Percentiles rank a stretch among this genome's conserved stretches.
Evolutionary conservation across 1,140 invertebrate genomes (phyloP).

Genomic region (Metaphire vulgaris): DNA sequence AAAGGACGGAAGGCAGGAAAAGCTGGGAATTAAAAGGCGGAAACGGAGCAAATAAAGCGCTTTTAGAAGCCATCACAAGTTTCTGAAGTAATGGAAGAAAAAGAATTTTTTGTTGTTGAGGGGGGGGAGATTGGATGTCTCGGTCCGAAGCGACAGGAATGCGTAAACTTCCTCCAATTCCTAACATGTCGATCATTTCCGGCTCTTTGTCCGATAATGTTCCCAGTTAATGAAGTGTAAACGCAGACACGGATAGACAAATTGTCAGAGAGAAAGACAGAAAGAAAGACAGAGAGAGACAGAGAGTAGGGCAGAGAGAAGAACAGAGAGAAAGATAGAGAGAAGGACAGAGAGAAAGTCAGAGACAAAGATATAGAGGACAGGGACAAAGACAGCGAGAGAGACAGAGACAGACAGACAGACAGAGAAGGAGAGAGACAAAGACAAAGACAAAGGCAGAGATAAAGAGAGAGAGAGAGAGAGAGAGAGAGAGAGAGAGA

Average conservation of each 20-base stretch:
- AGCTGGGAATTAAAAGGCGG: too few species aligned
- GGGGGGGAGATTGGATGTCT: too few species aligned
- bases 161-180: too few species aligned
- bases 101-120: too few species aligned
- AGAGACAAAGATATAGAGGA: neutral
- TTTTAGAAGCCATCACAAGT: too few species aligned
- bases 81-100: too few species aligned
- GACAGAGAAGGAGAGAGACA: neutral
- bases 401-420: neutral
- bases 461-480: neutral
- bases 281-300: neutral
- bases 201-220: too few species aligned
- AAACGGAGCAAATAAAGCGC: too few species aligned
- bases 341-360: neutral
- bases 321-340: neutral
- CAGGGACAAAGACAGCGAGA: neutral
- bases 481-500: neutral
- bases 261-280: neutral
- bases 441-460: neutral
- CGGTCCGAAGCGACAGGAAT: too few species aligned
- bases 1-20: too few species aligned
- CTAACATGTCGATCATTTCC: too few species aligned
- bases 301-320: neutral
- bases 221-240: too few species aligned
- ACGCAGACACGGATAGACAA: neutral